phyloP scores from a whole-genome alignment of 2,113 vertebrate genomes.

The Cyprinus carpio region DNA sequence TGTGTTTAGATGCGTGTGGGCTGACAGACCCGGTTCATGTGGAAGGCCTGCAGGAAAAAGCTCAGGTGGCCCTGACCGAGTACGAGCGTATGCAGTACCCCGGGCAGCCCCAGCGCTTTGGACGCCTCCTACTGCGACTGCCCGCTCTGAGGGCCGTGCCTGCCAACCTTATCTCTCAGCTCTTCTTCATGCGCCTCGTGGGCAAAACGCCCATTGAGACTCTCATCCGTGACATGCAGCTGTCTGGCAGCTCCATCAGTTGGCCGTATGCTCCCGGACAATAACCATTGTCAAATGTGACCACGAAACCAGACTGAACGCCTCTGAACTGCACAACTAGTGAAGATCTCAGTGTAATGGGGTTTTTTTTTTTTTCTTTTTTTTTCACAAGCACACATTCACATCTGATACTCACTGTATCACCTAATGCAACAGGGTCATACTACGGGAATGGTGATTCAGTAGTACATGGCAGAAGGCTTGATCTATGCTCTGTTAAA shows the following conservation, averaged over 20 bases:
- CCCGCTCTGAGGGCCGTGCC: constrained; percentile 89
- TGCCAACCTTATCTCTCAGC: constrained; percentile 91
- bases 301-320: not conserved
- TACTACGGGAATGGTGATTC: not conserved
- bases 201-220: constrained; percentile 96
- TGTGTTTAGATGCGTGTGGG: constrained; percentile 85
- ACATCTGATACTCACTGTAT: not conserved
- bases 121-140: constrained; percentile 89
- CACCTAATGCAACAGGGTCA: constrained; percentile 12
- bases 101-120: constrained; percentile 89
- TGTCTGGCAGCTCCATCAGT: constrained; percentile 93
- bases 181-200: constrained; percentile 96
- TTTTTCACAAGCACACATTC: not conserved
- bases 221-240: constrained; percentile 95
- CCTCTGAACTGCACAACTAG: too few relatives aligned
- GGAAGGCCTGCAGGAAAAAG: constrained; percentile 94
- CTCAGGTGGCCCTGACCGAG: constrained; percentile 91
- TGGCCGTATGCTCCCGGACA: constrained; percentile 91
- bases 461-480: constrained; percentile 11
- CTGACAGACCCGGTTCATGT: constrained; percentile 89
- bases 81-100: constrained; percentile 91
- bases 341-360: not conserved
- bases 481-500: constrained; percentile 16
- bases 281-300: constrained; percentile 59
- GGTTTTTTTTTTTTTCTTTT: too few relatives aligned